These are phyloP conservation scores for Hydroisotoma schaefferi DNA, from an alignment of 2,888 invertebrate genomes.

Conservation along the genomic window DNA sequence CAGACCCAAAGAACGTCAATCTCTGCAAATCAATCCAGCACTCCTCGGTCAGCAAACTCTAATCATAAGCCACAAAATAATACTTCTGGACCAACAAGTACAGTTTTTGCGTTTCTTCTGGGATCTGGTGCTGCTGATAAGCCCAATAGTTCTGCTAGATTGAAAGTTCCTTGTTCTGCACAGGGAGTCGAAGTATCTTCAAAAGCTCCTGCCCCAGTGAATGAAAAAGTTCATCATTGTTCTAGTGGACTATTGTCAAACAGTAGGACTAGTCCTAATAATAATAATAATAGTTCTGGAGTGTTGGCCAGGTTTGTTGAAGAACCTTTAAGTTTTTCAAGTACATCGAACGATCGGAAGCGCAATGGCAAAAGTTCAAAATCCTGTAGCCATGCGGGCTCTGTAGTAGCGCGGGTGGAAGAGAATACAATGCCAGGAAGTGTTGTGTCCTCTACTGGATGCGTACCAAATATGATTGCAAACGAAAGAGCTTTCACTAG, in stretches of 20 bases:
- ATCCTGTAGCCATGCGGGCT: constrained; percentile 35
- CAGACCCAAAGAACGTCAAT: constrained; percentile 42
- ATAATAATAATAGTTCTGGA: constrained; percentile 35
- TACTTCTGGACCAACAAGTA: neutral
- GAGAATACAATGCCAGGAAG: neutral
- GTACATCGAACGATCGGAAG: constrained; percentile 36
- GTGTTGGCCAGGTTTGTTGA: constrained; percentile 41
- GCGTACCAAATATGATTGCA: neutral
- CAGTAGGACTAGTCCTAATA: constrained; percentile 39
- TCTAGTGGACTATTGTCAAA: constrained; percentile 34
- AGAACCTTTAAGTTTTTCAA: constrained; percentile 35
- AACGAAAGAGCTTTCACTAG: neutral
- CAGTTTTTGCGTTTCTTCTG: neutral
- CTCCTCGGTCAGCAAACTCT: neutral
- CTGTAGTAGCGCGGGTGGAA: constrained; percentile 11
- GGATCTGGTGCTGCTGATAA: neutral
- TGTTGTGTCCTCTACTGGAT: neutral
- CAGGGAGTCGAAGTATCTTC: constrained; percentile 28
- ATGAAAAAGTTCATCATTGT: constrained; percentile 43
- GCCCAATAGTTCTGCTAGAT: constrained; percentile 16
- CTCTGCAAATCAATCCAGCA: constrained; percentile 29
- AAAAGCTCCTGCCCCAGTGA: constrained; percentile 14
- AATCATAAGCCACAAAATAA: constrained; percentile 18
- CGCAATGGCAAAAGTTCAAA: constrained; percentile 41
- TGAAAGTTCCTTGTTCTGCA: constrained; percentile 15